Evolutionary conservation across 2,797 vertebrate genomes (phyloP).

Genomic region (Fundulus diaphanus): DNA sequence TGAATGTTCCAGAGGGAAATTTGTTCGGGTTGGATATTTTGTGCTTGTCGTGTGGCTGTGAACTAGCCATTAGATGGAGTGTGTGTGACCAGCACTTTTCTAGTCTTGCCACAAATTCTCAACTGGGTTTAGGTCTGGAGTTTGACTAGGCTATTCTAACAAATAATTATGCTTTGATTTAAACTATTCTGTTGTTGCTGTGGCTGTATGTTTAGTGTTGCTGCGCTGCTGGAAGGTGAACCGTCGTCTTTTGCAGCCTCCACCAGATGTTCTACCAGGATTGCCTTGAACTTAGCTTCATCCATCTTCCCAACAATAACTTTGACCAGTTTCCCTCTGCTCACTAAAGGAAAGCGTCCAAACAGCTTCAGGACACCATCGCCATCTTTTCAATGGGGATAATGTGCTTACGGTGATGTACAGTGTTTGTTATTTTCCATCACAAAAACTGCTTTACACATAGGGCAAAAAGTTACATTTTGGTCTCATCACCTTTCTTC

Average conservation of each 20-base stretch:
- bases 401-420: neutral
- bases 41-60: too few relatives aligned
- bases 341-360: neutral
- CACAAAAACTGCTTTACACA: neutral
- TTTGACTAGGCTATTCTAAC: too few relatives aligned
- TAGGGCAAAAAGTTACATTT: neutral
- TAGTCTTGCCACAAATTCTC: too few relatives aligned
- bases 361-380: neutral
- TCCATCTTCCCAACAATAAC: neutral
- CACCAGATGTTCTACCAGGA: neutral
- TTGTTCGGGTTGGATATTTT: too few relatives aligned
- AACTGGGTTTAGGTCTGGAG: too few relatives aligned
- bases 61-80: too few relatives aligned
- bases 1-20: too few relatives aligned
- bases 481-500: neutral
- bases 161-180: too few relatives aligned
- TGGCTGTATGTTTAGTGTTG: neutral
- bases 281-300: neutral
- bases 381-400: neutral
- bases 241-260: neutral
- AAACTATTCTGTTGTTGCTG: neutral
- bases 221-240: neutral
- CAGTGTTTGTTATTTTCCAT: neutral
- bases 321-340: neutral
- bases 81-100: too few relatives aligned